Base-by-base conservation (phyloP, 2,888 invertebrate species). In the Willowsia nigromaculata region DNA sequence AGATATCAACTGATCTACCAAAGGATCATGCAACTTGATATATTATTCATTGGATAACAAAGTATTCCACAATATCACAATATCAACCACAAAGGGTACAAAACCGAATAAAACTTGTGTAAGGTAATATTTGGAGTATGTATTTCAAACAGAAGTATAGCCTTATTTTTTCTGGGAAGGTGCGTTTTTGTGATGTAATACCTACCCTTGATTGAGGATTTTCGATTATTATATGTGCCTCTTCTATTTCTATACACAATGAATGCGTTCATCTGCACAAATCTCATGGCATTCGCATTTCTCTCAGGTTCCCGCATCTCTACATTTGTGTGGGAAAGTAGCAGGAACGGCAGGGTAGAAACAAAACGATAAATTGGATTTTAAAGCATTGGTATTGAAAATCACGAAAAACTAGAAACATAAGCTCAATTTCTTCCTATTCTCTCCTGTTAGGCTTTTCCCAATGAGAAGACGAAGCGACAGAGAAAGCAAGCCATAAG, bases 311-410 rank as follows among this genome's bases (percentile, higher is more conserved):
- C 25, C 22, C 22, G n/a, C 13, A 62, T n/a, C n/a, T 27, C 11
- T 40, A 40, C 25, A 7, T 65, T 62, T 30, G 62, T 11, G 27
- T 15, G 4, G 15, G 1, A 22, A 18, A 30, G 62, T 18, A 56
- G 4, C 2, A 56, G 4, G 22, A 56, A 25, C 18, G 6, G 2
- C 18, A 27, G 11, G 27, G 59, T 65, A 13, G 27, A 7, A 5
- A n/a, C n/a, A 65, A 65, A 65, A 30, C 33, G 30, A 65, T 15
- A 65, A 65, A 65, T 65, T 65, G 65, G 18, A 65, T 33, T 65
- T 65, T 22, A 65, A 65, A 65, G 33, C 33, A 1, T 27, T 33
- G 15, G 27, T 33, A 65, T 18, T 33, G 33, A 30, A 65, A 65
- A 65, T 33, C 6, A n/a, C 15, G 27, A 59, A 59, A 33, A 18